Conservation (phyloP, 2,113 vertebrate genomes). For the Trematocara stigmaticum region DNA sequence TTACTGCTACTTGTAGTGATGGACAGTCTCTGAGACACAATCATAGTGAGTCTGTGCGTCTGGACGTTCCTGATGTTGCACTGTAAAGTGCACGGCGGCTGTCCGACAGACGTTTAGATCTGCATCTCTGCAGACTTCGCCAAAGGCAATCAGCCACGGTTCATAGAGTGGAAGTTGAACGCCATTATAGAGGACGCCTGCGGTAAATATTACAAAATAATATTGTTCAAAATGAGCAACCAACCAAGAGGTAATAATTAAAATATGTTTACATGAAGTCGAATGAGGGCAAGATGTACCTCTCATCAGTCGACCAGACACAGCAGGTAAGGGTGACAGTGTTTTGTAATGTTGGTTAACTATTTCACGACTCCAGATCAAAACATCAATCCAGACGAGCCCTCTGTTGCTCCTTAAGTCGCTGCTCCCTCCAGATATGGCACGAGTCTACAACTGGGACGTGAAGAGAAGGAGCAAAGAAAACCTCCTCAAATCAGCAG, state of each 20-base stretch:
- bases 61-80: not conserved
- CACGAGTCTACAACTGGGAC: slow-evolving; percentile 99
- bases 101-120: not conserved
- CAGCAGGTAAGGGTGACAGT: not conserved
- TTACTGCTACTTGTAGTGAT: not conserved
- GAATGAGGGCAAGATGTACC: not conserved
- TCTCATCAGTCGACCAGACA: not conserved
- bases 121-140: not conserved
- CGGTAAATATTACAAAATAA: not conserved
- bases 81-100: not conserved
- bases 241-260: not conserved
- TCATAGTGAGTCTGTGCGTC: not conserved
- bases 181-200: fast-evolving
- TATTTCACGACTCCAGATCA: not conserved
- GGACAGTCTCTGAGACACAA: not conserved
- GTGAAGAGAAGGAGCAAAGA: slow-evolving; percentile 98
- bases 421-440: slow-evolving; percentile 83
- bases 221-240: not conserved
- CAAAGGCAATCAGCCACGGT: not conserved
- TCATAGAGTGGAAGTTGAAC: not conserved
- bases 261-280: not conserved
- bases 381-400: not conserved
- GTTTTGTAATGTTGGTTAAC: not conserved
- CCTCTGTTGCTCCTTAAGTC: slow-evolving; percentile 69
- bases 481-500: slow-evolving; percentile 84